phyloP scores from a whole-genome alignment of 2,797 vertebrate genomes.

The Denticeps clupeoides region DNA sequence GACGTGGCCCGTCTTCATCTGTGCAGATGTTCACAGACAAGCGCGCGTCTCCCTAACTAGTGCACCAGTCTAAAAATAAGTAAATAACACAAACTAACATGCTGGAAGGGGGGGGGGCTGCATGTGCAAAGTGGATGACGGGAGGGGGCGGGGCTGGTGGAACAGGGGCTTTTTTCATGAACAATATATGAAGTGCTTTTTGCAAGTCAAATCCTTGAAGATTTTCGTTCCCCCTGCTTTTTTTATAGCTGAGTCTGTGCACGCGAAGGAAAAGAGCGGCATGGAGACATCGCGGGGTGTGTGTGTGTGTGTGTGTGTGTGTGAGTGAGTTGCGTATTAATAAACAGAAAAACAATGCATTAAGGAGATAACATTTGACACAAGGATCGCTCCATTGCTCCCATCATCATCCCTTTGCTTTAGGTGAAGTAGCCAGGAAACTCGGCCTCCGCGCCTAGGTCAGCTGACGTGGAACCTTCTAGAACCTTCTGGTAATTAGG shows the following conservation, averaged over 20 bases:
- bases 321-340: slow-evolving; percentile 22
- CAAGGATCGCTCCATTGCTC: slow-evolving; percentile 27
- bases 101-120: slow-evolving; percentile 35
- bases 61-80: slow-evolving; percentile 92
- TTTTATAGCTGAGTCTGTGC: slow-evolving; percentile 47
- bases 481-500: slow-evolving; percentile 53
- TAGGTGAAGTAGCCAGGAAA: slow-evolving; percentile 20
- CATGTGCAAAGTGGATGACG: slow-evolving; percentile 30
- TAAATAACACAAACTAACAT: slow-evolving; percentile 71
- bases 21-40: slow-evolving; percentile 87
- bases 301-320: too few relatives aligned
- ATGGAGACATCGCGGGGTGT: slow-evolving; percentile 20
- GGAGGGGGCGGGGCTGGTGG: slow-evolving; percentile 40
- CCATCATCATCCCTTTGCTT: neutral
- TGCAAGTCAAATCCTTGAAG: slow-evolving; percentile 92
- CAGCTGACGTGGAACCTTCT: slow-evolving; percentile 19
- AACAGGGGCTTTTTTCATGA: slow-evolving; percentile 67
- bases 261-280: slow-evolving; percentile 37
- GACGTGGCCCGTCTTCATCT: slow-evolving; percentile 89
- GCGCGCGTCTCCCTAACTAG: slow-evolving; percentile 79
- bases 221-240: slow-evolving; percentile 48
- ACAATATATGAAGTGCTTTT: slow-evolving; percentile 98
- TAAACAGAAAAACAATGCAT: slow-evolving; percentile 47
- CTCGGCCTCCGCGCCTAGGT: too few relatives aligned
- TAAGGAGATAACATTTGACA: slow-evolving; percentile 44